phyloP scores from a whole-genome alignment of 2,888 invertebrate genomes.

The Andrena bicolor region DNA sequence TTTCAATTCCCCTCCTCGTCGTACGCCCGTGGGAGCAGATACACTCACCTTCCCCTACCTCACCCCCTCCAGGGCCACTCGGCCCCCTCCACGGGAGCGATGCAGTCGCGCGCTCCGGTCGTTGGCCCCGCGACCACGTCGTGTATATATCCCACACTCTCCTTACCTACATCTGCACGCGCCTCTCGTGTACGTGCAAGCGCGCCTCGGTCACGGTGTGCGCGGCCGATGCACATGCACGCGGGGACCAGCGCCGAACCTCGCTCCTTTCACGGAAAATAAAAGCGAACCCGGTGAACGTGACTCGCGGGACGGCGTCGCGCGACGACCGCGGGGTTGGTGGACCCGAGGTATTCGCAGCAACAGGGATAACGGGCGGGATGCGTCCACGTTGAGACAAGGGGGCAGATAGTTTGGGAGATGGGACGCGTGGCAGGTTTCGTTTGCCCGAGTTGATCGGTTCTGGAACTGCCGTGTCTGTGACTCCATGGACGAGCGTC shows the following conservation, averaged over 20 bases:
- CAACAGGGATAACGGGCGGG: conserved; percentile 8
- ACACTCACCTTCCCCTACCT: conserved; percentile 69
- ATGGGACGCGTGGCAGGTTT: not conserved
- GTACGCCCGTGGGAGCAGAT: conserved; percentile 62
- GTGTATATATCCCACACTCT: conserved; percentile 76
- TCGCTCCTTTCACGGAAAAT: conserved; percentile 72
- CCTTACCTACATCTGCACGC: conserved; percentile 61
- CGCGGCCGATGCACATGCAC: conserved; percentile 48
- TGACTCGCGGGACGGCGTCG: conserved; percentile 41
- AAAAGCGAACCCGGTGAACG: conserved; percentile 68
- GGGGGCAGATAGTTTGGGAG: not conserved
- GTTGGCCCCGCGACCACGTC: conserved; percentile 81
- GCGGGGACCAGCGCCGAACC: conserved; percentile 21
- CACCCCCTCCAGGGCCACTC: conserved; percentile 23
- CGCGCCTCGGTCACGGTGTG: conserved; percentile 67
- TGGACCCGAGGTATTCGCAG: conserved; percentile 23
- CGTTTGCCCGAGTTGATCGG: not conserved
- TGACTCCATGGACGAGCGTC: too few relatives aligned
- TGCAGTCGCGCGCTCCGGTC: conserved; percentile 83
- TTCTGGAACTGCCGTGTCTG: too few relatives aligned
- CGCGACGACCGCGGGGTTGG: conserved; percentile 3
- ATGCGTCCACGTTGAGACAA: not conserved
- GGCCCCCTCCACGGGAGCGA: conserved; percentile 34
- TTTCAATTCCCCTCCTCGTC: conserved; percentile 26
- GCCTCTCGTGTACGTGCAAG: conserved; percentile 27